These are phyloP conservation scores for Perca flavescens DNA, from an alignment of 2,113 vertebrate genomes.

Conservation along the genomic window DNA sequence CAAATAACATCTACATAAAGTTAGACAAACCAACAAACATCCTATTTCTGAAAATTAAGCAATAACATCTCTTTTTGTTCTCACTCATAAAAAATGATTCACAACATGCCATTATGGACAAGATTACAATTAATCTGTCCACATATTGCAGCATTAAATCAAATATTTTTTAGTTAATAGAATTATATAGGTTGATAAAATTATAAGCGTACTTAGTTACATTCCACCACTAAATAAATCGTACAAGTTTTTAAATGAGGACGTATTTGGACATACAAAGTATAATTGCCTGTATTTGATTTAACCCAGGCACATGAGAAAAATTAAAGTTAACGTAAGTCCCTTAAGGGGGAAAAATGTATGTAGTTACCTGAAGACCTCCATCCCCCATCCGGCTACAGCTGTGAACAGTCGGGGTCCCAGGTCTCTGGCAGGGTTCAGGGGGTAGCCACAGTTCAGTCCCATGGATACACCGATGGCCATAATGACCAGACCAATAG, in stretches of 20 bases:
- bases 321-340: neutral
- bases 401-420: slow-evolving; percentile 94
- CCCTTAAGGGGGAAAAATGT: neutral
- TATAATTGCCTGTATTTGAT: neutral
- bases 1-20: neutral
- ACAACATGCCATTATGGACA: neutral
- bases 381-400: slow-evolving; percentile 92
- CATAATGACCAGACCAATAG: slow-evolving; percentile 89
- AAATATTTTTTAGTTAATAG: neutral
- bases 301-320: neutral
- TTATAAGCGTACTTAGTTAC: neutral
- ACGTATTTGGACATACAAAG: neutral
- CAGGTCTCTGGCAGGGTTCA: slow-evolving; percentile 95
- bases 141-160: no score
- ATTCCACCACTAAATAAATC: no score
- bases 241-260: no score
- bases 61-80: neutral
- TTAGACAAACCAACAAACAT: neutral
- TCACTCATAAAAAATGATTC: neutral
- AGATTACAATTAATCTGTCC: neutral
- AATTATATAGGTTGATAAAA: neutral
- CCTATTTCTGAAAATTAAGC: neutral
- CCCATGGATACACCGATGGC: slow-evolving; percentile 90
- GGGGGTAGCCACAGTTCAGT: slow-evolving; percentile 93
- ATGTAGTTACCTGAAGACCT: slow-evolving; percentile 91